These are phyloP conservation scores for Melanerpes formicivorus DNA, from an alignment of 2,113 vertebrate genomes.

Conservation along the genomic window DNA sequence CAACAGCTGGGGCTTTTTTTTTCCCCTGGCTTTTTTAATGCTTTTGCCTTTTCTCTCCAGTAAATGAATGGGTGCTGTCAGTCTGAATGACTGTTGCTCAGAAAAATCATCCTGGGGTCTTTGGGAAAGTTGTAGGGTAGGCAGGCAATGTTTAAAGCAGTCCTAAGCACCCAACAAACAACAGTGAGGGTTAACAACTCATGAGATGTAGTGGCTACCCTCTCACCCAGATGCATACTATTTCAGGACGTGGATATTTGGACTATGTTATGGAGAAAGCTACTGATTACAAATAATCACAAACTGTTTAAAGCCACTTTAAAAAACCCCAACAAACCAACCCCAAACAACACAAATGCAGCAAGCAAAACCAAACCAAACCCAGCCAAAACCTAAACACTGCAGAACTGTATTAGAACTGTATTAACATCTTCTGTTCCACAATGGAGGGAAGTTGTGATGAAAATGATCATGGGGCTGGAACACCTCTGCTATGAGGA, in stretches of 20 bases:
- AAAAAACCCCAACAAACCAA: neutral
- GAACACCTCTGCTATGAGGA: too few species aligned
- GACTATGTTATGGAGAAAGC: neutral
- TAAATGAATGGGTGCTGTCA: slow-evolving; percentile 71
- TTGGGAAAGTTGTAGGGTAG: slow-evolving; percentile 55
- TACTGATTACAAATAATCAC: neutral
- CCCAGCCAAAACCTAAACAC: neutral
- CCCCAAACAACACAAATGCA: too few species aligned
- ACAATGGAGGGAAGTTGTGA: neutral
- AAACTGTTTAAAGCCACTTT: neutral
- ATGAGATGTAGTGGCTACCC: neutral
- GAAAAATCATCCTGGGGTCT: slow-evolving; percentile 58
- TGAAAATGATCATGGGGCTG: too few species aligned
- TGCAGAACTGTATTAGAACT: neutral
- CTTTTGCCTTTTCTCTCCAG: slow-evolving; percentile 68
- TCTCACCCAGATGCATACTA: neutral
- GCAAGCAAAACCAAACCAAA: too few species aligned
- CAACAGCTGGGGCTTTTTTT: slow-evolving; percentile 68
- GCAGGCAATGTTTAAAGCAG: slow-evolving; percentile 66
- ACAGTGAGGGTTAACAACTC: neutral
- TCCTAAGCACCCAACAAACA: slow-evolving; percentile 48
- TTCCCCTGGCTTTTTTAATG: slow-evolving; percentile 22
- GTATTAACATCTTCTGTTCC: neutral
- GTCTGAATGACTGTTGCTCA: slow-evolving; percentile 70
- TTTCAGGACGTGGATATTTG: neutral